Evolutionary conservation across 1,140 invertebrate genomes (phyloP).

Genomic region (Arctopsyche grandis): DNA sequence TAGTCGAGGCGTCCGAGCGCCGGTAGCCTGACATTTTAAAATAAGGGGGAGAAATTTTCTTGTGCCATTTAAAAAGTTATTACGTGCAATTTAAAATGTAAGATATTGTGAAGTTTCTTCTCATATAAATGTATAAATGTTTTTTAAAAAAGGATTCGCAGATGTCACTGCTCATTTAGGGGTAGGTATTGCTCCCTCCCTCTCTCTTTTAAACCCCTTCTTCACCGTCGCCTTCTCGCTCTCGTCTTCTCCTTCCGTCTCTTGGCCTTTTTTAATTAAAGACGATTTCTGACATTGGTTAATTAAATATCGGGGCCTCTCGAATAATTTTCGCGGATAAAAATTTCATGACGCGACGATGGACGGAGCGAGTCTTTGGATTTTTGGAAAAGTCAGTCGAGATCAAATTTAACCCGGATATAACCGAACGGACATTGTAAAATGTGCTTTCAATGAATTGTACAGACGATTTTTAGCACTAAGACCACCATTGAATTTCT

Average conservation of each 20-base stretch:
- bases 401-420: too few relatives aligned
- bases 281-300: constrained; percentile 44
- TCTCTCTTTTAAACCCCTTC: background rate
- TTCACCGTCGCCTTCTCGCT: background rate
- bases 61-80: constrained; percentile 54
- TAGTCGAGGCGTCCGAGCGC: constrained; percentile 3
- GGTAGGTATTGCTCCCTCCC: background rate
- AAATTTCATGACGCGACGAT: constrained; percentile 1
- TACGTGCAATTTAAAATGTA: constrained; percentile 55
- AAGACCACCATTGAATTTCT: too few relatives aligned
- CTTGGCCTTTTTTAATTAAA: constrained; percentile 44
- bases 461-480: too few relatives aligned
- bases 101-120: constrained; percentile 54
- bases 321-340: constrained; percentile 29
- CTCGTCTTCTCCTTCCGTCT: constrained; percentile 18
- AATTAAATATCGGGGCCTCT: constrained; percentile 41
- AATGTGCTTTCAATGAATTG: too few relatives aligned
- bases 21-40: constrained; percentile 30
- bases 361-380: background rate
- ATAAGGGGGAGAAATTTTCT: constrained; percentile 50
- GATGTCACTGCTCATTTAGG: constrained; percentile 47
- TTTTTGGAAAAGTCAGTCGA: too few relatives aligned
- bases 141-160: constrained; percentile 50
- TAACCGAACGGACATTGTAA: too few relatives aligned
- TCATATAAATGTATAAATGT: constrained; percentile 51